Base-by-base conservation (phyloP, 1,140 invertebrate species). In the Episyrphus balteatus region DNA sequence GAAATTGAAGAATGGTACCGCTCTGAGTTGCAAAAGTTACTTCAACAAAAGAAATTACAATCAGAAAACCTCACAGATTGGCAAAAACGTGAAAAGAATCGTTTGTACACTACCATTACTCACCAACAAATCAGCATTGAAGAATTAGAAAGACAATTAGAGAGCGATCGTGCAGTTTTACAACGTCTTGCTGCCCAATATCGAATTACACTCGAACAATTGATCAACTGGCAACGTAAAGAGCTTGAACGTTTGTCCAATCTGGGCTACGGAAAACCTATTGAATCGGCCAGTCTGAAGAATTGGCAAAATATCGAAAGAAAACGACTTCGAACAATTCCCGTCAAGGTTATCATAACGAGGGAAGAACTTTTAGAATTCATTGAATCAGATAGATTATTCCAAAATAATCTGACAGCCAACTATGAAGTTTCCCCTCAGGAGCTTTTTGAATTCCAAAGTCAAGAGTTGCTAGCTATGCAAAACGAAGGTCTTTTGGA, bases 241-340 rank as follows among this genome's bases (percentile, higher is more conserved):
- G 56, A 59, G n/a, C 36, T 66, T 10, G 42, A 52, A 17, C 52
- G 60, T 1, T 49, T 66, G 7, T 38, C 41, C 0, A 51, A 54
- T 21, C 38, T 65, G 47, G 62, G 62, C 0, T 38, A 64, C 5
- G 51, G 60, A 18, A 42, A 51, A 8, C 50, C 56, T 8, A 41
- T 14, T 36, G 31, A 43, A 46, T 5, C 5, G 3, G 26, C 2
- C 15, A 33, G 31, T 31, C 41, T 44, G 42, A 55, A 43, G 12
- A 51, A 60, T 7, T 66, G 63, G 63, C 46, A 44, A 12, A 52
- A 56, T 7, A 51, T 61, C 47, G 63, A 66, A 41, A 52, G 54
- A 33, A 42, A 38, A 13, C 57, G 63, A 10, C 30, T 66, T 7
- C 51, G 51, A 0, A 46, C 56, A 18, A 61, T 66, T 40, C 61